A percentile compares a stretch with the other conserved stretches of the same genome.
Evolutionary conservation across 2,888 invertebrate species (phyloP).

Genomic region (Branchipolynoe longqiensis): DNA sequence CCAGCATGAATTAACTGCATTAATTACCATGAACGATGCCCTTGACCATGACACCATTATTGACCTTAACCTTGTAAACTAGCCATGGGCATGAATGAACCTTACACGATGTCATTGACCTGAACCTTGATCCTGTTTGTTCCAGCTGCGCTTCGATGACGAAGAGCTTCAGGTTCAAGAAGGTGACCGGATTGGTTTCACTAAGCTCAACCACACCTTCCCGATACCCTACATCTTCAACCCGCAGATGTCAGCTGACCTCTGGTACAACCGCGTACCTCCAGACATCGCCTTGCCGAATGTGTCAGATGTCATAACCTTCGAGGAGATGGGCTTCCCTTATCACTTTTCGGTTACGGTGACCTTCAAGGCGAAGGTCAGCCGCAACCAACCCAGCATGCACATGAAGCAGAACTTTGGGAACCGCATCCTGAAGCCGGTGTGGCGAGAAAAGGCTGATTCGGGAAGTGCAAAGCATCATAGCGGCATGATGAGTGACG

Average conservation of each 20-base stretch:
- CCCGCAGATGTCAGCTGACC: slow-evolving; percentile 58
- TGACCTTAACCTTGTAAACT: no score
- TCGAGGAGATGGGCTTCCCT: slow-evolving; percentile 53
- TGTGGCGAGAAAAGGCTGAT: not conserved
- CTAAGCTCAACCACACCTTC: slow-evolving; percentile 53
- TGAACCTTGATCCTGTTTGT: no score
- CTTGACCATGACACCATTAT: no score
- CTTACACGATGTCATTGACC: no score
- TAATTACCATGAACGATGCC: no score
- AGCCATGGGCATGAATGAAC: no score
- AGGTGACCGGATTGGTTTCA: slow-evolving; percentile 55
- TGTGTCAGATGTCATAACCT: slow-evolving; percentile 46
- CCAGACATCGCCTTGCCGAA: slow-evolving; percentile 15
- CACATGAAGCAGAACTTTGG: not conserved
- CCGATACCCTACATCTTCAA: slow-evolving; percentile 57
- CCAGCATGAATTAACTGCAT: no score
- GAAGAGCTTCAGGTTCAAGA: slow-evolving; percentile 34
- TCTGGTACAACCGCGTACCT: slow-evolving; percentile 47
- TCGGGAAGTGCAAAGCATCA: not conserved
- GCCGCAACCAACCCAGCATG: not conserved
- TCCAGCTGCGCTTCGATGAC: slow-evolving; percentile 55
- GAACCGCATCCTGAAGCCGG: not conserved
- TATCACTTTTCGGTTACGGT: slow-evolving; percentile 58
- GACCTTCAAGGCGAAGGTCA: slow-evolving; percentile 54
- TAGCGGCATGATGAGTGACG: slow-evolving; percentile 19